Conservation (phyloP, 1,140 invertebrate species). For the Drosophila obscura region DNA sequence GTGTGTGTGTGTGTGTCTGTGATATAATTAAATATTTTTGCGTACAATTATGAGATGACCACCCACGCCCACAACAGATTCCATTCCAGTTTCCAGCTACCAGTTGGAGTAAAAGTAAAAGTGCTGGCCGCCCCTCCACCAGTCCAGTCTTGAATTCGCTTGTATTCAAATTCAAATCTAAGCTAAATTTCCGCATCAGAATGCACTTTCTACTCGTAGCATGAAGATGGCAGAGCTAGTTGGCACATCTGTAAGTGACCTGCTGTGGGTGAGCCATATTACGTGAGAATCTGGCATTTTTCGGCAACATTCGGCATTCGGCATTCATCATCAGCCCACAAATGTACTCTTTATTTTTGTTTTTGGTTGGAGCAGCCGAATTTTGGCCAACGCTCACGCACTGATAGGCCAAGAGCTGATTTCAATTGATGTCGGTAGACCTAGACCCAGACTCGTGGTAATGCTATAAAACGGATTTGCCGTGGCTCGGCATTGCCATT, state of each 20-base stretch:
- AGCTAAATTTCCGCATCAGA: no score
- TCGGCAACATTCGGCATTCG: background rate
- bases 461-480: constrained; percentile 38
- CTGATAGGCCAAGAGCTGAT: constrained; percentile 37
- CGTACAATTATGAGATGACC: constrained; percentile 12
- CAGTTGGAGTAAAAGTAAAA: constrained; percentile 24
- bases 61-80: constrained; percentile 17
- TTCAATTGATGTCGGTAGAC: constrained; percentile 2
- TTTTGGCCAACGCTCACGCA: constrained; percentile 32
- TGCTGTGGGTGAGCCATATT: no score
- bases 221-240: no score
- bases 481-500: constrained; percentile 24
- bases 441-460: constrained; percentile 1
- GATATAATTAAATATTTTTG: constrained; percentile 36
- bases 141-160: no score
- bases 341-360: background rate
- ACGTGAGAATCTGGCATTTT: constrained; percentile 12
- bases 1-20: background rate
- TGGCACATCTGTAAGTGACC: no score
- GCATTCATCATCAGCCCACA: background rate
- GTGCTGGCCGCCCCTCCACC: background rate
- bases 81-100: constrained; percentile 11
- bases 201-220: no score
- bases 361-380: constrained; percentile 4
- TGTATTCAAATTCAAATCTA: no score